Evolutionary conservation across 2,888 invertebrate genomes (phyloP).

Genomic region (Stegophylla sp.): DNA sequence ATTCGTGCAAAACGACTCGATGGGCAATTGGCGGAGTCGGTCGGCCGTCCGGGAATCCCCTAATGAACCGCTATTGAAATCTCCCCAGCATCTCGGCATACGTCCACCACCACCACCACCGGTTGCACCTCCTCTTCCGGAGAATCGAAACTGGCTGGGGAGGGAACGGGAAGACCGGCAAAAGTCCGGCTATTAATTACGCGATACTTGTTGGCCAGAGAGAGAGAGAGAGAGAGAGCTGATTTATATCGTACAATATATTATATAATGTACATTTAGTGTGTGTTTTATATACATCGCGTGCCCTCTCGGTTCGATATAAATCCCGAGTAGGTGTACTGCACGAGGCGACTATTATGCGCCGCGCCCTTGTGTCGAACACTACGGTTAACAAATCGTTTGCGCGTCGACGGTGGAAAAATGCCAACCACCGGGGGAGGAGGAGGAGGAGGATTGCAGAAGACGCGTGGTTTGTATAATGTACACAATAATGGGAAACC

Average conservation of each 20-base stretch:
- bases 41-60: neutral
- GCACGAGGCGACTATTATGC: no score
- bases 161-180: neutral
- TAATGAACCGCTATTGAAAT: slow-evolving; percentile 56
- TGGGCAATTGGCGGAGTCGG: neutral
- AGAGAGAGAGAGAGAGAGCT: no score
- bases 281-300: no score
- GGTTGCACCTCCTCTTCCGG: neutral
- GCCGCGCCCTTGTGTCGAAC: no score
- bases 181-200: slow-evolving; percentile 36
- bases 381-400: slow-evolving; percentile 1
- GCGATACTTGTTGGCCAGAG: slow-evolving; percentile 26
- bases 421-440: no score
- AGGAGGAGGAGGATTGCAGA: no score
- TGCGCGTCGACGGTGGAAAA: neutral
- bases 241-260: neutral
- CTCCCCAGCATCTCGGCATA: neutral
- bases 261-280: neutral
- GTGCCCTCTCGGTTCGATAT: no score
- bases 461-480: no score
- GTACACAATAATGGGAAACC: no score
- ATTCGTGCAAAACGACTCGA: no score
- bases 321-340: neutral
- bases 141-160: neutral
- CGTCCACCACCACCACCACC: neutral